A percentile compares a stretch with the other conserved stretches of the same genome.
Conservation (phyloP, 2,113 vertebrate species). For the Forbesichthys papilliferus region DNA sequence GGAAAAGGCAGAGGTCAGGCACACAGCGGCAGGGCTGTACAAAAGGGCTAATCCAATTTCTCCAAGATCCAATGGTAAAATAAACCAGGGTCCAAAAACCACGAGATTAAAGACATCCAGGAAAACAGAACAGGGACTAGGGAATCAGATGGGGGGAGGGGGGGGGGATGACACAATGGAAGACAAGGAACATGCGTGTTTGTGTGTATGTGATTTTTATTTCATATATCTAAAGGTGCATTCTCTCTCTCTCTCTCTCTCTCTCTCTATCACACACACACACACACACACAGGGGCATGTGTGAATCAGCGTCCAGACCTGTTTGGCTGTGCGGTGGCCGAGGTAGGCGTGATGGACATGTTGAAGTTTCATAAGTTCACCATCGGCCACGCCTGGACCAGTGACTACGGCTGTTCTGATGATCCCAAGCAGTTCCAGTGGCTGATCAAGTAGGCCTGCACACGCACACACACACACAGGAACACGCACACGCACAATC, state of each 20-base stretch:
- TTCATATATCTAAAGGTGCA: no score
- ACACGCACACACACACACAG: conserved; percentile 4
- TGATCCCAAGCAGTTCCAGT: conserved; percentile 85
- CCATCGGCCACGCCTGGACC: conserved; percentile 96
- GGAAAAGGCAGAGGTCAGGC: no score
- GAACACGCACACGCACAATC: neutral
- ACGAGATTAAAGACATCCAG: no score
- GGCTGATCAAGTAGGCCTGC: conserved; percentile 76
- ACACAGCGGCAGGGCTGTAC: no score
- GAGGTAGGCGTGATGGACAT: conserved; percentile 98
- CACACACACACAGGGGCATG: conserved; percentile 79
- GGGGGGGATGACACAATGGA: conserved; percentile 18
- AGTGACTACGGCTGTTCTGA: conserved; percentile 93
- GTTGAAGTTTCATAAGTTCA: conserved; percentile 96
- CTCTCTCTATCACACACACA: neutral
- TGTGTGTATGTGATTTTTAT: no score
- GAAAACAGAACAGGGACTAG: neutral
- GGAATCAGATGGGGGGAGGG: conserved; percentile 1
- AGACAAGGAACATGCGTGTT: no score
- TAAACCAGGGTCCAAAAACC: no score
- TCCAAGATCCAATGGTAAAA: no score
- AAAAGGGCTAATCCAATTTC: no score
- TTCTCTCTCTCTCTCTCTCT: no score
- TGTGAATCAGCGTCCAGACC: conserved; percentile 91
- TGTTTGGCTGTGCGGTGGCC: conserved; percentile 91